Conservation (phyloP, 2,113 vertebrate genomes). For the Pelodiscus sinensis region DNA sequence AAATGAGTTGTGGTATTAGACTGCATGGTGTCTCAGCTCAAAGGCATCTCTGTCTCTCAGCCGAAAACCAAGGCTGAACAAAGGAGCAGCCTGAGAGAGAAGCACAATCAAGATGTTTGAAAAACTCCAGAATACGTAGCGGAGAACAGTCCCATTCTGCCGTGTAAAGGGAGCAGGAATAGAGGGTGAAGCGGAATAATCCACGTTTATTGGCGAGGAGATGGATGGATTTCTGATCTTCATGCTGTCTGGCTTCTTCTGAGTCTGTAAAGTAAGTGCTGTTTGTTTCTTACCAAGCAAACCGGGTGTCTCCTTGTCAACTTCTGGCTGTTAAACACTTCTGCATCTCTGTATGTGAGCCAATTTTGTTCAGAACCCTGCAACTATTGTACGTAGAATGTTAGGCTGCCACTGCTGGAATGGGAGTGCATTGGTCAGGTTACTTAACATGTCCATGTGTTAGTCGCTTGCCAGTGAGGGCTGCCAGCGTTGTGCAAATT, state of each 20-base stretch:
- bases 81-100: background rate
- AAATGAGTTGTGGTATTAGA: background rate
- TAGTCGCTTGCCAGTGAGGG: fast-evolving
- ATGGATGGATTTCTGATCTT: fast-evolving
- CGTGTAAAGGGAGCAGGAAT: background rate
- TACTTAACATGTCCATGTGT: fast-evolving
- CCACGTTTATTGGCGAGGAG: background rate
- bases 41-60: background rate
- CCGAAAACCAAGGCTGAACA: background rate
- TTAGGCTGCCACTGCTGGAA: background rate
- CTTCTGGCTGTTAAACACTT: background rate
- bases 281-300: background rate
- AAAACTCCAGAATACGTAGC: fast-evolving
- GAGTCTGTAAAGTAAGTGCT: conserved; percentile 51
- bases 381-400: fast-evolving
- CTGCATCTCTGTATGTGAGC: background rate
- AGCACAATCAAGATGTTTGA: fast-evolving
- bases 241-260: fast-evolving
- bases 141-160: fast-evolving
- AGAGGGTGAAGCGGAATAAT: fast-evolving
- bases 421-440: background rate
- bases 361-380: background rate
- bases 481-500: fast-evolving
- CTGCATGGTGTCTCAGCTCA: background rate
- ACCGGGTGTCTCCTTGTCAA: fast-evolving